These are phyloP conservation scores for Arctopsyche grandis DNA, from an alignment of 1,140 invertebrate genomes.

Conservation along the genomic window DNA sequence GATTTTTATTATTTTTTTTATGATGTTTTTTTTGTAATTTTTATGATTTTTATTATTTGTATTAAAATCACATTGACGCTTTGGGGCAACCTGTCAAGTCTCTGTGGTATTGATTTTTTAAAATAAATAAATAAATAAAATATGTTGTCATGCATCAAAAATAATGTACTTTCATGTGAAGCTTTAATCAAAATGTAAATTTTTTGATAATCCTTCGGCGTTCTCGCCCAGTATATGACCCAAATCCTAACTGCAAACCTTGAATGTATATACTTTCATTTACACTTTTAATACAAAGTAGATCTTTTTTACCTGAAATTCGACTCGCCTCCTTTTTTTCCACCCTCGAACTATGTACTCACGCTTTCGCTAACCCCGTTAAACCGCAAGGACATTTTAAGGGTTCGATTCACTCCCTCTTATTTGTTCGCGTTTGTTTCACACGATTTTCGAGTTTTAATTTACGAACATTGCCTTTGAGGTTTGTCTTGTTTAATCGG, in stretches of 20 bases:
- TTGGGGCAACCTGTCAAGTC: too few species aligned
- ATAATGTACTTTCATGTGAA: too few species aligned
- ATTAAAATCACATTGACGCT: too few species aligned
- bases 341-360: background rate
- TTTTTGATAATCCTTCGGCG: too few species aligned
- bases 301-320: conserved; percentile 1
- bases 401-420: background rate
- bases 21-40: too few species aligned
- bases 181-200: too few species aligned
- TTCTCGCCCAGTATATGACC: too few species aligned
- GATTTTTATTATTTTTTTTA: too few species aligned
- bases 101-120: too few species aligned
- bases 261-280: background rate
- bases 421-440: conserved; percentile 1
- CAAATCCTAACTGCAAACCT: background rate
- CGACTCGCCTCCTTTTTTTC: background rate
- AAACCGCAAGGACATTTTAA: background rate
- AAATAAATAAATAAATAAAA: too few species aligned
- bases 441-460: conserved; percentile 15
- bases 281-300: background rate
- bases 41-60: too few species aligned
- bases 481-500: background rate
- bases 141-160: too few species aligned
- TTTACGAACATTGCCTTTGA: background rate
- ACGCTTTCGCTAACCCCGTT: background rate